phyloP scores from a whole-genome alignment of 2,888 invertebrate species.

The Drosophila greeni region DNA sequence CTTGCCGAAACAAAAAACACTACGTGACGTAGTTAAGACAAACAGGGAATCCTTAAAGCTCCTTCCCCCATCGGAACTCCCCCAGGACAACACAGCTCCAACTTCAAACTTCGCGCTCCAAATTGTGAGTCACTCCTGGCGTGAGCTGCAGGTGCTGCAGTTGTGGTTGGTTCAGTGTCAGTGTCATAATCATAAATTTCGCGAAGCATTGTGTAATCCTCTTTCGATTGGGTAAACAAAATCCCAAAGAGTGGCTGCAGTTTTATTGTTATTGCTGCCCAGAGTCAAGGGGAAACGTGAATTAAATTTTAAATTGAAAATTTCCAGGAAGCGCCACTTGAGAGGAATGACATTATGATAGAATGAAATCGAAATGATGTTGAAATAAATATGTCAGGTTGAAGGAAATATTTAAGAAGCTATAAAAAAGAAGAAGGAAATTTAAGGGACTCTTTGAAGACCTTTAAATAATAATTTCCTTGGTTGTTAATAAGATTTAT shows the following conservation, averaged over 20 bases:
- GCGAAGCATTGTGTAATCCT: conserved; percentile 39
- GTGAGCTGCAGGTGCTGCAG: conserved; percentile 44
- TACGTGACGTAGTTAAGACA: conserved; percentile 44
- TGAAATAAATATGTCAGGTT: not conserved
- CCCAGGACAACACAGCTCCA: conserved; percentile 12
- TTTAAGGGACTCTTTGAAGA: no score
- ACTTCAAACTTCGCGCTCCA: conserved; percentile 6
- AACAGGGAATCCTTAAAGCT: conserved; percentile 5
- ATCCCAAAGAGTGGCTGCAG: conserved; percentile 31
- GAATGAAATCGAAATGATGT: conserved; percentile 3
- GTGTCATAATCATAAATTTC: conserved; percentile 43
- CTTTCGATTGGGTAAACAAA: conserved; percentile 45
- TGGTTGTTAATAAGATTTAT: not conserved
- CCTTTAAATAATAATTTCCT: not conserved
- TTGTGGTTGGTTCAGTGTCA: conserved; percentile 40
- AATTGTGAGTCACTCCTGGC: conserved; percentile 40
- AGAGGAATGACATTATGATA: not conserved
- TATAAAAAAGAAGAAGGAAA: not conserved
- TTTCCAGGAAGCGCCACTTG: conserved; percentile 10
- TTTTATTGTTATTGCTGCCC: conserved; percentile 23
- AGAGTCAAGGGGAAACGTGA: conserved; percentile 22
- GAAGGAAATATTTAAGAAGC: not conserved
- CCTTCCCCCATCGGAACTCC: no score
- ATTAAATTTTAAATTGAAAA: conserved; percentile 30
- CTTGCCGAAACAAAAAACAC: conserved; percentile 27